Base-by-base conservation (phyloP, 2,888 invertebrate species). In the Lasioglossum calceatum region DNA sequence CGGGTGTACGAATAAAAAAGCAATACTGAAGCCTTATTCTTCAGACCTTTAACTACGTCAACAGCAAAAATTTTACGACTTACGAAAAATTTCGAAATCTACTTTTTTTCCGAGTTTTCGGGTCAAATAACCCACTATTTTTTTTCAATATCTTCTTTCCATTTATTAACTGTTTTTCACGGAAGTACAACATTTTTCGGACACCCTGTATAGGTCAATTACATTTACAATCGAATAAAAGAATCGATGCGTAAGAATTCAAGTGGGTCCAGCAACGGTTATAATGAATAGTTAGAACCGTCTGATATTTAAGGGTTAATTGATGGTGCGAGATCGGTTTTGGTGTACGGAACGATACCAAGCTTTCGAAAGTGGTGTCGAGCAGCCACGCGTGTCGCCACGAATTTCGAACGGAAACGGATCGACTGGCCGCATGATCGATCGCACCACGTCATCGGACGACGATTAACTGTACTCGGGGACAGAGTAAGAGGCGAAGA, bases 341-440 rank as follows among this genome's bases (percentile, higher is more conserved):
- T 7, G 64, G 14, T 64, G 32, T 7, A 32, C 16, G 27, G 2
- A 23, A 50, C 71, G 86, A 76, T 77, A 84, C 54, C 36, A 47
- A 64, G 39, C 39, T 58, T n/a, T 50, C 47, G 27, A 76, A 74
- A 36, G 27, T 5, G 44, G 39, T 39, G 47, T 47, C 27, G 64
- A 32, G 23, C 70, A 42, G 23, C 42, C 0, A 54, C 73, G 74
- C 86, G 73, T 73, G 76, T 78, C 74, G 79, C 70, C 77, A 74
- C 72, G 86, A 77, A 82, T 82, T 86, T 86, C 79, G 74, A 82
- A 86, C 87, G 87, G 86, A 86, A 87, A 78, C 75, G 70, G 70
- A 86, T 79, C 27, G 86, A 73, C 71, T 77, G 81, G 54, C 73
- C 39, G 36, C 47, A 73, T 81, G 86, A 86, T 87, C 87, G 82